Evolutionary conservation across 2,113 vertebrate genomes (phyloP).

Genomic region (Brachyhypopomus gauderio): DNA sequence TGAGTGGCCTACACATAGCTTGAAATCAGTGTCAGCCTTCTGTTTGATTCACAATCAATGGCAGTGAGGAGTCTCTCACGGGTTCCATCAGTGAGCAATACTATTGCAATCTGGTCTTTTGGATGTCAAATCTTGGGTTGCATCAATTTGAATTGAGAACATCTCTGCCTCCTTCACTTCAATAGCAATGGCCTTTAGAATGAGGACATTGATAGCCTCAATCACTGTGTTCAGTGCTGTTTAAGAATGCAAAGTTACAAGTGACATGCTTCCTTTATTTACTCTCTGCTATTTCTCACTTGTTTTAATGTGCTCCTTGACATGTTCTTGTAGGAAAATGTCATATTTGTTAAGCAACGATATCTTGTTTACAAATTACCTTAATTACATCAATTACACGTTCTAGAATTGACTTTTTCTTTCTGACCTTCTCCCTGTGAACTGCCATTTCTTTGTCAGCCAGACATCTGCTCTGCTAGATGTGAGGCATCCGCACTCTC

Average conservation of each 20-base stretch:
- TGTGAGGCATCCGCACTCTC: too few relatives aligned
- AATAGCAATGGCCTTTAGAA: slow-evolving; percentile 1
- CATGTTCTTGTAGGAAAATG: slow-evolving; percentile 32
- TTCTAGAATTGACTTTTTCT: slow-evolving; percentile 35
- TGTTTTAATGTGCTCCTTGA: slow-evolving; percentile 31
- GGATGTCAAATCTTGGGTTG: slow-evolving; percentile 37
- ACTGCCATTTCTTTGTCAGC: too few relatives aligned
- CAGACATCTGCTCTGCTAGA: too few relatives aligned
- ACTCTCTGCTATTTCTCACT: not conserved
- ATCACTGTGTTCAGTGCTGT: slow-evolving; percentile 22
- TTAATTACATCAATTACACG: slow-evolving; percentile 42
- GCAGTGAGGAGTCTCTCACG: too few relatives aligned
- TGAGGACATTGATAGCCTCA: not conserved
- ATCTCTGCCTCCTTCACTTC: slow-evolving; percentile 35
- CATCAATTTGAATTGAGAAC: slow-evolving; percentile 39
- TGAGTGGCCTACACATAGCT: too few relatives aligned
- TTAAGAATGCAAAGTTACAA: slow-evolving; percentile 25
- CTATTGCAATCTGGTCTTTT: too few relatives aligned
- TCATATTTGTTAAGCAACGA: slow-evolving; percentile 39
- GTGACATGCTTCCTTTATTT: slow-evolving; percentile 34
- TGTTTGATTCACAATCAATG: too few relatives aligned
- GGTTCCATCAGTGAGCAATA: too few relatives aligned
- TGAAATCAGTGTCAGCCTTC: too few relatives aligned
- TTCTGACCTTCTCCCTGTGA: too few relatives aligned
- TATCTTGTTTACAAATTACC: slow-evolving; percentile 35